A percentile compares a stretch with the other conserved stretches of the same genome.
These are phyloP conservation scores for Ophraella communa DNA, from an alignment of 2,888 invertebrate species.

Conservation along the genomic window DNA sequence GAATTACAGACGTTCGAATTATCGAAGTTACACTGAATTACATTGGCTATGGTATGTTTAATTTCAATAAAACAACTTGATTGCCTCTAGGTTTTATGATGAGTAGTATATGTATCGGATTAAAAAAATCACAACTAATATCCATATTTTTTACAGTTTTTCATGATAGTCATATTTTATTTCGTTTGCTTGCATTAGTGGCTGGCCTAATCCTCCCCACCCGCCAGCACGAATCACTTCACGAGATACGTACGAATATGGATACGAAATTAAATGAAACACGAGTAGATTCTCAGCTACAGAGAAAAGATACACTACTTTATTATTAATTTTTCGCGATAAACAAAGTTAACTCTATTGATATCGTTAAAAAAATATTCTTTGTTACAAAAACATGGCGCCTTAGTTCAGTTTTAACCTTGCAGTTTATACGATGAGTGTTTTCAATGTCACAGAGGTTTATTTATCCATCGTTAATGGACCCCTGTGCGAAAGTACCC, in stretches of 20 bases:
- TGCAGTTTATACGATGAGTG: not conserved
- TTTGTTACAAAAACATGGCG: not conserved
- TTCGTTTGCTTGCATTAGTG: not conserved
- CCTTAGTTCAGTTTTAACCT: not conserved
- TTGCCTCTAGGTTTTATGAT: no score
- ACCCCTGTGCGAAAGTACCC: not conserved
- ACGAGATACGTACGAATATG: constrained; percentile 3
- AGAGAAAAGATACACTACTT: not conserved
- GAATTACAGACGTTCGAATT: no score
- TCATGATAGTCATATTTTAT: not conserved
- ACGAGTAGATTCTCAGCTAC: not conserved
- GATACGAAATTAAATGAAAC: not conserved
- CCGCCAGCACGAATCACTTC: not conserved
- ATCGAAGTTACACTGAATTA: no score
- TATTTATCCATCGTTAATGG: constrained; percentile 4
- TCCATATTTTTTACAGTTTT: not conserved
- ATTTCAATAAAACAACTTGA: no score
- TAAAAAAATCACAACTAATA: no score
- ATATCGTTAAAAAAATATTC: not conserved
- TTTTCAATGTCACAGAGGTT: constrained; percentile 4
- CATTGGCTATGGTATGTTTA: no score
- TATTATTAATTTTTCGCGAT: not conserved
- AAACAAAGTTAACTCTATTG: not conserved
- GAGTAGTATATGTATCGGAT: no score
- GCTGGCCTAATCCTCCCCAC: constrained; percentile 3